These are phyloP conservation scores for Malacoraja senta DNA, from an alignment of 2,797 vertebrate genomes.

Conservation along the genomic window DNA sequence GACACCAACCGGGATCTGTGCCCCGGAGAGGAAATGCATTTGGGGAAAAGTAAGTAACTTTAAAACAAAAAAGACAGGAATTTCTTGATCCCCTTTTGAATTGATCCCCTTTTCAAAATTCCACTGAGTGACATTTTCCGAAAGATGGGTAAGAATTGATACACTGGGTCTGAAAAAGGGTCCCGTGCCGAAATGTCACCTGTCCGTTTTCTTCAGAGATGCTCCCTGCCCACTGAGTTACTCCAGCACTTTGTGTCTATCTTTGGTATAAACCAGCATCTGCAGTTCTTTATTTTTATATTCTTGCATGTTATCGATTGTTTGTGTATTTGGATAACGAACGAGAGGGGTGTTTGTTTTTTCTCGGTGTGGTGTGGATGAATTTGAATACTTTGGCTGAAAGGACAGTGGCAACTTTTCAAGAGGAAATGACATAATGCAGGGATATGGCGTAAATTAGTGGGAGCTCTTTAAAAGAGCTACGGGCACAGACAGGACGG, in stretches of 20 bases:
- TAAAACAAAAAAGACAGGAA: too few species aligned
- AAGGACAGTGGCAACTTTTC: background rate
- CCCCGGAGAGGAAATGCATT: background rate
- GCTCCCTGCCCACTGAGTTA: too few species aligned
- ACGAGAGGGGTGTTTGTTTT: background rate
- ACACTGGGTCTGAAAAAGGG: background rate
- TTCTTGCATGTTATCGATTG: too few species aligned
- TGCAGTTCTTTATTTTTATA: too few species aligned
- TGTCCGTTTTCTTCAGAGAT: too few species aligned
- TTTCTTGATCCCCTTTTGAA: background rate
- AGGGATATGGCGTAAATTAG: background rate
- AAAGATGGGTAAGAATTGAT: background rate
- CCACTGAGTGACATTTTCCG: background rate
- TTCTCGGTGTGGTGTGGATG: too few species aligned
- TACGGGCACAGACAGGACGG: background rate
- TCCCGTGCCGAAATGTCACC: too few species aligned
- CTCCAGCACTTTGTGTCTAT: too few species aligned
- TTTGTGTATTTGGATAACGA: background rate
- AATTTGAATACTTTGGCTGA: too few species aligned
- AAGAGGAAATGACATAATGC: background rate
- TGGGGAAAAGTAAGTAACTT: background rate
- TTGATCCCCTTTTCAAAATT: background rate
- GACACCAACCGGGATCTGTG: background rate
- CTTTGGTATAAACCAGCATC: too few species aligned
- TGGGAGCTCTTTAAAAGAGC: background rate